Conservation (phyloP, 2,888 invertebrate species). For the Zootermopsis nevadensis region DNA sequence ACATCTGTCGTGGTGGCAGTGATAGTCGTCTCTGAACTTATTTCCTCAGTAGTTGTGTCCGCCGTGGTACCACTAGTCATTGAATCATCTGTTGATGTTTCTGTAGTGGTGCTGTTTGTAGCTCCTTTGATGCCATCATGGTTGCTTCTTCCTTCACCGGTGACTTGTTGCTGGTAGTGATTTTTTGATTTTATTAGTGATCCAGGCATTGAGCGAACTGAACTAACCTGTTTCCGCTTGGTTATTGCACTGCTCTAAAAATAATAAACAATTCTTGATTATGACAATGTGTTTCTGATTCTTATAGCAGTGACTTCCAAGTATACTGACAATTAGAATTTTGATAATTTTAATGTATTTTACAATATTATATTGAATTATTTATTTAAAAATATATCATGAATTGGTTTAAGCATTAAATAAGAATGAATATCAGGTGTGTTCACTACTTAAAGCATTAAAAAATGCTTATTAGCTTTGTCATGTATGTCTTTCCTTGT, state of each 20-base stretch:
- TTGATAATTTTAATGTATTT: too few species aligned
- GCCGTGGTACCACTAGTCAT: conserved; percentile 52
- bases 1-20: conserved; percentile 49
- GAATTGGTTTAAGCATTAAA: too few species aligned
- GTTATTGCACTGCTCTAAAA: conserved; percentile 27
- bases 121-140: conserved; percentile 48
- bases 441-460: too few species aligned
- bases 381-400: too few species aligned
- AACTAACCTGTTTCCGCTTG: conserved; percentile 26
- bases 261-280: background rate
- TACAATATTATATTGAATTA: too few species aligned
- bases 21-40: conserved; percentile 47
- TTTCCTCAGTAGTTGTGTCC: conserved; percentile 43
- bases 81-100: conserved; percentile 33
- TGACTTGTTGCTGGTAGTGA: conserved; percentile 35
- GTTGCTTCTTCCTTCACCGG: conserved; percentile 56
- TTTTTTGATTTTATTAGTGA: conserved; percentile 19
- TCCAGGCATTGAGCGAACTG: conserved; percentile 41
- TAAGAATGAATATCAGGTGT: too few species aligned
- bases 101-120: conserved; percentile 11
- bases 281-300: background rate
- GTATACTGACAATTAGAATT: too few species aligned
- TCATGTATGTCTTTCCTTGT: too few species aligned
- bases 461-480: too few species aligned
- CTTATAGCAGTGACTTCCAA: too few species aligned